Base-by-base conservation (phyloP, 92 coral and sea anemone genomes). In the Galaxea fascicularis region DNA sequence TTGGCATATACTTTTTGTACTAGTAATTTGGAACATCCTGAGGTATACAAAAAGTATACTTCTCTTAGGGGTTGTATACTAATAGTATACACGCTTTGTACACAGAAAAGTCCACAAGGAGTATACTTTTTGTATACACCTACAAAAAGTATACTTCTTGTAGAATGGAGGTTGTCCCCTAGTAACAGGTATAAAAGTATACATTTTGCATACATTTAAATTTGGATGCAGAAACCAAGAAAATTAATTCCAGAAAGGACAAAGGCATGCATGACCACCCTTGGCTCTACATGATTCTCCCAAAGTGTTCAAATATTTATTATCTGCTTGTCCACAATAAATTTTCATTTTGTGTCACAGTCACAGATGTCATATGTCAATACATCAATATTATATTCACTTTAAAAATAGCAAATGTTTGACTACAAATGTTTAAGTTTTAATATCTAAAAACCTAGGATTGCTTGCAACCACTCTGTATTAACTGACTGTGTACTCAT, bases 81-180 rank as follows among this genome's bases (percentile, higher is more conserved):
- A 9, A 71, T 21, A 24, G 76, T 71, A 71, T 71, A 46, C 59
- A 71, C 3, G 26, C 26, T 71, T 45, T 45, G 7, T 46, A 45
- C 39, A 11, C 76, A 71, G 58, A n/a, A 71, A 71, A 46, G 16
- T 21, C 31, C 58, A 71, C 39, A 4, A 71, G 15, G 46, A 71
- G 76, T 71, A 71, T 71, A 71, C 76, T 45, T 71, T 71, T 71
- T 71, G 76, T 71, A 71, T 71, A 71, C 76, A 41, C 29, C 21
- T 11, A n/a, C 74, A 41, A n/a, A 70, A 70, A 29, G 74, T 70
- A 41, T 70, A 70, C 74, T n/a, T 18, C 17, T 70, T 70, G 56
- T 41, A 70, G 53, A 29, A 29, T 16, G 29, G 71, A 26, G 4
- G 24, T 25, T 16, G 0, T 21, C 67, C 67, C 30, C 12, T 21